Evolutionary conservation across 2,797 vertebrate species (phyloP), one percentile per base, ranked within the genome.

Genomic region (Melanotaenia nigrans): DNA sequence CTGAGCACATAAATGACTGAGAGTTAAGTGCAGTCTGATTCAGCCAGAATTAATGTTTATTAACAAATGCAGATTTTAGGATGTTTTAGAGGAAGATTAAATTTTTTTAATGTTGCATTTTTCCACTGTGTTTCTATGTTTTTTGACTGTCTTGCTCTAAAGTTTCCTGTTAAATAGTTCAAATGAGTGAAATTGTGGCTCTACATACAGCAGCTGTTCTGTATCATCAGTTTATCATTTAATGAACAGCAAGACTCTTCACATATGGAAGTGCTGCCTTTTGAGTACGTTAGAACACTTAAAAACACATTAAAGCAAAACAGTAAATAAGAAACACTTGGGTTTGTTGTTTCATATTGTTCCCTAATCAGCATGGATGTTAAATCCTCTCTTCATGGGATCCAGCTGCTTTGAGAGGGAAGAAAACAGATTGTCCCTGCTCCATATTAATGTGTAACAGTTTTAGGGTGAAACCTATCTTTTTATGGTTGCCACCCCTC

Each of bases 221-320:
- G 30, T 35, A 55, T 72, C 54, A 55, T 65, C 66, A 70, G 85
- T 87, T 87, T 84, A 85, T 83, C 78, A 85, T 85, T 79, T 71
- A 65, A 79, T 86, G 77, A 94, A 93, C 64, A 89, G 79, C 85
- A 73, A 91, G 90, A 85, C 86, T 66, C 47, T 68, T 55, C 55
- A 82, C 93, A 93, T 88, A 92, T 90, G 91, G 92, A 80, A 78
- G 74, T 62, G 62, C 63, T 73, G 77, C 82, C 78, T 28, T 89
- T 87, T 80, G 74, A 83, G 86, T 62, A 55, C 73, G 3, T 63
- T n/a, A 58, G 65, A 28, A 67, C 72, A 85, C 78, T 90, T 90
- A 90, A 90, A 92, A 91, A 84, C 69, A 82, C 88, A 92, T 92
- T 90, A 85, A 85, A 83, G 22, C 51, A 24, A 75, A 81, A 84